Conservation (phyloP, 2,888 invertebrate species). For the Ophioninae sp. region DNA sequence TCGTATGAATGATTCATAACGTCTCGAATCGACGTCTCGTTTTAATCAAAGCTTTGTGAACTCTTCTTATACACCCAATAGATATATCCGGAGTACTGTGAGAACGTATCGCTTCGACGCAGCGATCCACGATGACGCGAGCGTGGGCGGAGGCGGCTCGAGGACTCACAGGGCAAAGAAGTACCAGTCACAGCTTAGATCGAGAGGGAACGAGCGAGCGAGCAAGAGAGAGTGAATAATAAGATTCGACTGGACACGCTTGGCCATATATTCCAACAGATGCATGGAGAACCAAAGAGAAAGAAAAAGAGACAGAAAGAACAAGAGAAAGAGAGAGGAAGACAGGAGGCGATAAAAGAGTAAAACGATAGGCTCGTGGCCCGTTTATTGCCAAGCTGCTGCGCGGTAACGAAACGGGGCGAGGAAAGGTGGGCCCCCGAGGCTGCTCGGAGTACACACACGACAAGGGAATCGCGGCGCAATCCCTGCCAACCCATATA, state of each 20-base stretch:
- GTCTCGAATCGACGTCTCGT: neutral
- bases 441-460: slow-evolving; percentile 48
- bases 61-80: slow-evolving; percentile 10
- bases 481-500: slow-evolving; percentile 43
- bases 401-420: slow-evolving; percentile 49
- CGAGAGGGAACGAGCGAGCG: neutral
- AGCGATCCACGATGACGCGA: slow-evolving; percentile 55
- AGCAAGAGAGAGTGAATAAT: slow-evolving; percentile 35
- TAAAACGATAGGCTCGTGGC: slow-evolving; percentile 48
- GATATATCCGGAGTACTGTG: slow-evolving; percentile 32
- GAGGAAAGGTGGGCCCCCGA: slow-evolving; percentile 60
- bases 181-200: slow-evolving; percentile 34
- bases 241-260: slow-evolving; percentile 26
- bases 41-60: neutral
- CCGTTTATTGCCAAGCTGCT: slow-evolving; percentile 48
- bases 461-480: slow-evolving; percentile 38
- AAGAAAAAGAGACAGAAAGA: neutral
- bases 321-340: neutral
- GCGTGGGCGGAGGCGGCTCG: slow-evolving; percentile 55
- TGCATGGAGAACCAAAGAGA: slow-evolving; percentile 7
- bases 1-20: neutral
- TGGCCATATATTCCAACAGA: slow-evolving; percentile 29
- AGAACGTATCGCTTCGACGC: slow-evolving; percentile 44
- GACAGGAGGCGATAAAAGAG: slow-evolving; percentile 2
- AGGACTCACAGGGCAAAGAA: slow-evolving; percentile 51